Conservation (phyloP, 2,797 vertebrate genomes). For the Urophycis tenuis region DNA sequence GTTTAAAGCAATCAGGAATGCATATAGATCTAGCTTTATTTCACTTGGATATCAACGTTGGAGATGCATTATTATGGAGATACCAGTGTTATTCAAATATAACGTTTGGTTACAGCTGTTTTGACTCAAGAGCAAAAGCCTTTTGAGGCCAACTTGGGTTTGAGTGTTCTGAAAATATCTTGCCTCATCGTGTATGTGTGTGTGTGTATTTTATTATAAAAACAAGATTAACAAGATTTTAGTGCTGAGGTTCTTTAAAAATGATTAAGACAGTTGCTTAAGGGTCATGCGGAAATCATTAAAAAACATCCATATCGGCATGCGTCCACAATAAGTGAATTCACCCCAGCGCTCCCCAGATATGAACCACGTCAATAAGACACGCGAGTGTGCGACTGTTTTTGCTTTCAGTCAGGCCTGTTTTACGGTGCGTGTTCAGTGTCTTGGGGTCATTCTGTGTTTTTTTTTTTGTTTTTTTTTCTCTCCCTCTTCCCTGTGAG, state of each 20-base stretch:
- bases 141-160: not conserved
- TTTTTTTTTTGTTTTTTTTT: constrained; percentile 6
- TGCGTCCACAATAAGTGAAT: not conserved
- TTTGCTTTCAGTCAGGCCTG: constrained; percentile 12
- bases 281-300: not conserved
- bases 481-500: constrained; percentile 19
- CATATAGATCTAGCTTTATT: too few species aligned
- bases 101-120: not conserved
- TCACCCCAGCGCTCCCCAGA: not conserved
- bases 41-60: too few species aligned
- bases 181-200: too few species aligned
- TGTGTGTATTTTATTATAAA: not conserved
- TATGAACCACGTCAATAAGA: not conserved
- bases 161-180: not conserved
- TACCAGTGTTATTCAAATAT: too few species aligned
- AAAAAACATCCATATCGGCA: not conserved
- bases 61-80: too few species aligned
- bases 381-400: not conserved
- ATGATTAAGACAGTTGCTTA: not conserved
- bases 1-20: too few species aligned
- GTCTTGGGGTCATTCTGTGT: constrained; percentile 25
- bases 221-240: not conserved
- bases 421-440: constrained; percentile 7
- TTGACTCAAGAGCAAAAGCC: not conserved
- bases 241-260: not conserved